Conservation (phyloP, 2,797 vertebrate genomes). For the Xiphorhynchus erythropygius region DNA sequence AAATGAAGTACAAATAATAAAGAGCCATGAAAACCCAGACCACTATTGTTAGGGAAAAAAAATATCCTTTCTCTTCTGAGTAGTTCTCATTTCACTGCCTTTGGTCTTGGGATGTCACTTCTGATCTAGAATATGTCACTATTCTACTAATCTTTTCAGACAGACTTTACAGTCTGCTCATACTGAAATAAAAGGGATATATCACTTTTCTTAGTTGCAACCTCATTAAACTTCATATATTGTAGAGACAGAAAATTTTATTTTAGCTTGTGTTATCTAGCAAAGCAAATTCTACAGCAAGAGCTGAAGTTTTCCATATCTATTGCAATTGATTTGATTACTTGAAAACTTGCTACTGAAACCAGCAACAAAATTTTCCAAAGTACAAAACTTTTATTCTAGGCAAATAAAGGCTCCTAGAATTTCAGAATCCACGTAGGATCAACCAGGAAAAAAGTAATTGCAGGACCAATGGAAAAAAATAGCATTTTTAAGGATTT, state of each 20-base stretch:
- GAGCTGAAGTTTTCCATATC: background rate
- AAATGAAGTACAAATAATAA: background rate
- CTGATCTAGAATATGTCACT: background rate
- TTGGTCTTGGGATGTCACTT: background rate
- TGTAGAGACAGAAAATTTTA: background rate
- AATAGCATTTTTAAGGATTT: background rate
- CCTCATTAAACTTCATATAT: background rate
- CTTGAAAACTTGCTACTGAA: background rate
- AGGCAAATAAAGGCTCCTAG: background rate
- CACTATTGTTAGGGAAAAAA: fast-evolving
- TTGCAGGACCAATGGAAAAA: background rate
- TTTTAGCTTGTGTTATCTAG: background rate
- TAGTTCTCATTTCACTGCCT: background rate
- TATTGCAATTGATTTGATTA: background rate
- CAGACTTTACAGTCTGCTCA: background rate
- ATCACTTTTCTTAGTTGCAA: background rate
- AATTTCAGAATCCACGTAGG: background rate
- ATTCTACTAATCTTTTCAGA: background rate
- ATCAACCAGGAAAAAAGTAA: background rate
- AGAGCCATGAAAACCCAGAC: background rate
- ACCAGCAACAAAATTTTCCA: background rate
- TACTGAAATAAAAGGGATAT: background rate
- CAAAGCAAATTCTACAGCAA: background rate
- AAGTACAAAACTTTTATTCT: background rate
- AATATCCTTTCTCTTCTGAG: background rate